phyloP scores from a whole-genome alignment of 2,888 invertebrate genomes.

The Andrena trimmerana region DNA sequence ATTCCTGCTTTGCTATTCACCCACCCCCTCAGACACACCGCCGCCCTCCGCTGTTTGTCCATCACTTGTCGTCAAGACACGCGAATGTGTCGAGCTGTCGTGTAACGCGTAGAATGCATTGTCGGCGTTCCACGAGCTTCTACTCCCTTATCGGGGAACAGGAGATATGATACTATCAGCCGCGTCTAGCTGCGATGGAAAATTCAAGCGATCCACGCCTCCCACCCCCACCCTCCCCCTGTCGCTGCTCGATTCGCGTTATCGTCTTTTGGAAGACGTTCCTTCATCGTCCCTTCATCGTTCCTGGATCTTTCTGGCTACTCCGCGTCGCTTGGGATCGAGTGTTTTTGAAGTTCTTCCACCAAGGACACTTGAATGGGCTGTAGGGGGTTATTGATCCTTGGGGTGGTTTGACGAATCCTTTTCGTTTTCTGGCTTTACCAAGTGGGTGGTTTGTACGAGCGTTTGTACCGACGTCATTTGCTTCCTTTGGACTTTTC shows the following conservation, averaged over 20 bases:
- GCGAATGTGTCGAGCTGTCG: constrained; percentile 50
- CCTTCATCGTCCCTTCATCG: neutral
- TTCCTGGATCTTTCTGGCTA: neutral
- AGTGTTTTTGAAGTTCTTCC: neutral
- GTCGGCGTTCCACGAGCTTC: constrained; percentile 17
- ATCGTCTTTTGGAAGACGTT: neutral
- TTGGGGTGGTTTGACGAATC: too few species aligned
- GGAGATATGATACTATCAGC: constrained; percentile 14
- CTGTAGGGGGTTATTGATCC: too few species aligned
- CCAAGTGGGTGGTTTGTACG: too few species aligned
- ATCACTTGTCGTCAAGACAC: constrained; percentile 48
- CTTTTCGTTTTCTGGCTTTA: too few species aligned
- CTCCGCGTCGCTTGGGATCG: neutral
- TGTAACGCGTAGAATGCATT: constrained; percentile 12
- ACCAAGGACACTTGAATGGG: neutral
- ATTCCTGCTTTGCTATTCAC: constrained; percentile 52
- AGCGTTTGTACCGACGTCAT: too few species aligned
- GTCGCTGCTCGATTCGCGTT: neutral
- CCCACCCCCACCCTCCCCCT: neutral
- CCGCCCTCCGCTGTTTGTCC: constrained; percentile 27
- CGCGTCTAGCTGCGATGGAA: neutral
- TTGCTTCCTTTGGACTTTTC: too few species aligned
- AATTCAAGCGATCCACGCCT: constrained; percentile 8
- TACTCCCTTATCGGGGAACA: constrained; percentile 20
- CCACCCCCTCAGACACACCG: neutral